Evolutionary conservation across 2,888 invertebrate species (phyloP).

Genomic region (Drosophila falleni): DNA sequence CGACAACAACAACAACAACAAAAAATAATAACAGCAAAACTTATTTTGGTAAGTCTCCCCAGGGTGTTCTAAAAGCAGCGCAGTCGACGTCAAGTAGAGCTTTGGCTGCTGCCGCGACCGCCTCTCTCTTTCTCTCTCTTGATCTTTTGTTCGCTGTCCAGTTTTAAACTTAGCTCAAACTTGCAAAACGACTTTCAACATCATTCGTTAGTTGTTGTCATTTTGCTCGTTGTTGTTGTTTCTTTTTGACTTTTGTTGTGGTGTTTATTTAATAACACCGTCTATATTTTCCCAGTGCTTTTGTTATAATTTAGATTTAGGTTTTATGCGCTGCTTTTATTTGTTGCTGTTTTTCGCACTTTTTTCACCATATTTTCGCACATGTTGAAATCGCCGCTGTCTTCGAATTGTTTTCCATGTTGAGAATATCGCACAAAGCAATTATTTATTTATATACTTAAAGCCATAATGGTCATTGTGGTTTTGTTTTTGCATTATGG

Average conservation of each 20-base stretch:
- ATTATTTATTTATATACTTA: conserved; percentile 53
- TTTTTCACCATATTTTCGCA: conserved; percentile 29
- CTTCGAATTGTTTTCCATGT: conserved; percentile 23
- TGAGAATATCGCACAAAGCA: conserved; percentile 21
- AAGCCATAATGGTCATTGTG: conserved; percentile 36
- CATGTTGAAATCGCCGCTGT: conserved; percentile 59
- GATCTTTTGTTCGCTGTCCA: conserved; percentile 31
- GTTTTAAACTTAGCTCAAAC: conserved; percentile 65
- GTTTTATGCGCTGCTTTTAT: conserved; percentile 29
- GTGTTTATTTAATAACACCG: conserved; percentile 65
- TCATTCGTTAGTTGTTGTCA: conserved; percentile 52
- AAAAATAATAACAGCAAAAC: conserved; percentile 20
- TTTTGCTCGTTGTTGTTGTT: conserved; percentile 28
- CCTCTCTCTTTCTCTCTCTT: conserved; percentile 7
- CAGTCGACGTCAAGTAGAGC: conserved; percentile 31
- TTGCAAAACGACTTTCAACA: conserved; percentile 85
- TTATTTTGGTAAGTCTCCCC: conserved; percentile 43
- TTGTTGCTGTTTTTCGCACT: conserved; percentile 38
- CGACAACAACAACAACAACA: conserved; percentile 33
- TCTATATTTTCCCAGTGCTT: conserved; percentile 55
- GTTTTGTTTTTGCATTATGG: conserved; percentile 7
- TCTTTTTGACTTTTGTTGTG: conserved; percentile 29
- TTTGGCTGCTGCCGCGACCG: conserved; percentile 23
- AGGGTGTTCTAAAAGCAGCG: conserved; percentile 34
- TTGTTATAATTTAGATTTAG: conserved; percentile 56